phyloP scores from a whole-genome alignment of 2,797 vertebrate species.

The Poeciliopsis presidionis region DNA sequence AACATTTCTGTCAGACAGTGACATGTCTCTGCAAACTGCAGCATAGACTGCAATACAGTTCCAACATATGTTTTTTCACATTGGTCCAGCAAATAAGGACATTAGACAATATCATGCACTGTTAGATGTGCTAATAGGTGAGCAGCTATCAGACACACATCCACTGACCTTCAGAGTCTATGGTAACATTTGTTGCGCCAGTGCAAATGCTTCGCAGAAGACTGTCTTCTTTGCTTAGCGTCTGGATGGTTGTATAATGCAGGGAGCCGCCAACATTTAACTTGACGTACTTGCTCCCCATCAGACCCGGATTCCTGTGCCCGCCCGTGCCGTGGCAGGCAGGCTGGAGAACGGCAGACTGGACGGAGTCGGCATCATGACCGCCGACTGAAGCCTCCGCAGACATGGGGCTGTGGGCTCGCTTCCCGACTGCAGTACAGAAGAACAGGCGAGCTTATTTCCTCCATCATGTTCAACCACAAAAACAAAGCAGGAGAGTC shows the following conservation, averaged over 20 bases:
- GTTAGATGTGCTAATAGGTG: neutral
- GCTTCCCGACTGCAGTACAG: slow-evolving; percentile 52
- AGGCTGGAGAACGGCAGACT: slow-evolving; percentile 56
- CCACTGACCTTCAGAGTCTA: slow-evolving; percentile 85
- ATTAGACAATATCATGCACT: neutral
- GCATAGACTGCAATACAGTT: neutral
- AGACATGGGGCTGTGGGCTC: slow-evolving; percentile 79
- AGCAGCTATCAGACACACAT: neutral
- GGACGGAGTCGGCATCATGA: slow-evolving; percentile 72
- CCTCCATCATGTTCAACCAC: neutral
- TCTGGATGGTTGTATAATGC: slow-evolving; percentile 91
- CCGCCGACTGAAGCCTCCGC: slow-evolving; percentile 82
- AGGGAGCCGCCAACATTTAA: slow-evolving; percentile 90
- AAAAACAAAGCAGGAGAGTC: neutral
- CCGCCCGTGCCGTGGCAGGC: slow-evolving; percentile 68
- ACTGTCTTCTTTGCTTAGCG: slow-evolving; percentile 88
- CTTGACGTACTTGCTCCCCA: slow-evolving; percentile 90
- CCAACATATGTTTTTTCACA: too few relatives aligned
- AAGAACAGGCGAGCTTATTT: slow-evolving; percentile 10
- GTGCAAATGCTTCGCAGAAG: slow-evolving; percentile 87
- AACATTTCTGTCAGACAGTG: slow-evolving; percentile 3
- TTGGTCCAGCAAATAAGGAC: neutral
- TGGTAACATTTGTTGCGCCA: slow-evolving; percentile 84
- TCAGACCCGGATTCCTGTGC: slow-evolving; percentile 65
- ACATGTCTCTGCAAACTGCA: neutral